phyloP scores from a whole-genome alignment of 1,140 invertebrate species.

The Gryllus bimaculatus region DNA sequence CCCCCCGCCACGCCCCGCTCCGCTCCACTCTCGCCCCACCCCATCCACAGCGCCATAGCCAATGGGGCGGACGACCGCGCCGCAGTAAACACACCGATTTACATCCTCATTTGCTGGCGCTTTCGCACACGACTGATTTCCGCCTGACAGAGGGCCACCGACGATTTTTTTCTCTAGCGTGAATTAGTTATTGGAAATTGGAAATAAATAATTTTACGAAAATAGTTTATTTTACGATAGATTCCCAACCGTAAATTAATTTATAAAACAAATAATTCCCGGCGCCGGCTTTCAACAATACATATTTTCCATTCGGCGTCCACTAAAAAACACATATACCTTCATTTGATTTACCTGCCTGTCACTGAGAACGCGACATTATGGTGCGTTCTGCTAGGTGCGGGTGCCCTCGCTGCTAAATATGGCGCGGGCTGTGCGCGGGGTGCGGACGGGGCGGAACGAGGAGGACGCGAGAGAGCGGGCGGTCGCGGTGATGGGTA shows the following conservation, averaged over 20 bases:
- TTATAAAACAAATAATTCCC: neutral
- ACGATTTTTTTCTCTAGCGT: neutral
- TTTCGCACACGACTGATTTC: neutral
- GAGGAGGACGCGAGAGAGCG: too few relatives aligned
- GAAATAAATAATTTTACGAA: neutral
- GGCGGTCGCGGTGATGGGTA: too few relatives aligned
- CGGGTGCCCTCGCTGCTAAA: neutral
- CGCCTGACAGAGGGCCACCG: neutral
- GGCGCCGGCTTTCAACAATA: neutral
- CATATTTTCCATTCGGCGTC: conserved; percentile 1
- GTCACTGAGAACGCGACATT: neutral
- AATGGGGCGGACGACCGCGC: neutral
- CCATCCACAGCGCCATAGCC: neutral
- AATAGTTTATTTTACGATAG: conserved; percentile 6
- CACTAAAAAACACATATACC: conserved; percentile 1
- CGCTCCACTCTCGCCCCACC: neutral
- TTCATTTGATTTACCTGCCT: conserved; percentile 1
- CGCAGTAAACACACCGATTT: neutral
- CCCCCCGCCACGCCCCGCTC: too few relatives aligned
- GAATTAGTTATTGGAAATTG: conserved; percentile 5
- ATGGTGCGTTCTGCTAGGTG: neutral
- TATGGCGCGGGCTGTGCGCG: neutral
- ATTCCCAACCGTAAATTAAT: conserved; percentile 1
- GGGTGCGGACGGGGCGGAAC: too few relatives aligned
- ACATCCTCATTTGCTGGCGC: neutral